phyloP scores from a whole-genome alignment of 2,888 invertebrate genomes.

The Macaria notata region DNA sequence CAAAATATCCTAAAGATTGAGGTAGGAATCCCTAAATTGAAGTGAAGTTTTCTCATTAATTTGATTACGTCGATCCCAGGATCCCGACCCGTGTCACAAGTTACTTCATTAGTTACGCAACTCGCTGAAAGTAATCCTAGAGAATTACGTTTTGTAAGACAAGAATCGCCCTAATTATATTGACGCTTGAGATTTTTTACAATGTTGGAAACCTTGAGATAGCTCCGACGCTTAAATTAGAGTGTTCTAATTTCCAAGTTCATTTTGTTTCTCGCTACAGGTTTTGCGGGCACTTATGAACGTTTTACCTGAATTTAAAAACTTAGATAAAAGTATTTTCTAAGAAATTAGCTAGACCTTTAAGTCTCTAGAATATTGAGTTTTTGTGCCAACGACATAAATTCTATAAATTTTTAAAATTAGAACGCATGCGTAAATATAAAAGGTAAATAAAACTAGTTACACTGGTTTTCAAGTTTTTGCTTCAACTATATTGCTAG shows the following conservation, averaged over 20 bases:
- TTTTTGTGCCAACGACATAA: too few species aligned
- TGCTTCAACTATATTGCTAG: background rate
- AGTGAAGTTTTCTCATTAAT: conserved; percentile 82
- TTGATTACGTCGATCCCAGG: conserved; percentile 80
- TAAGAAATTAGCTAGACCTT: too few species aligned
- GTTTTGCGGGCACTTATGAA: conserved; percentile 1
- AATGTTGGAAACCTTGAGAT: conserved; percentile 12
- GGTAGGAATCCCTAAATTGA: conserved; percentile 77
- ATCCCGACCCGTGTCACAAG: conserved; percentile 79
- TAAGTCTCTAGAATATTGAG: too few species aligned
- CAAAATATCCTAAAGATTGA: conserved; percentile 76
- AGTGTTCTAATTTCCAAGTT: conserved; percentile 12
- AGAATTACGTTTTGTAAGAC: conserved; percentile 76
- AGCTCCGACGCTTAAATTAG: conserved; percentile 7
- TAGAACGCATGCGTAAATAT: too few species aligned
- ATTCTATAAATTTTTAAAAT: too few species aligned
- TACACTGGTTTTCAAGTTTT: background rate
- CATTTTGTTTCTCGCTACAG: conserved; percentile 11
- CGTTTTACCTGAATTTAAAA: conserved; percentile 15
- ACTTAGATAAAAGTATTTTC: too few species aligned
- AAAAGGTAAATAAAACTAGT: too few species aligned
- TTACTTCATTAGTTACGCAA: conserved; percentile 81
- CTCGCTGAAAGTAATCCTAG: conserved; percentile 76
- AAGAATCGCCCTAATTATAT: conserved; percentile 69
- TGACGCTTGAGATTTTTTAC: conserved; percentile 37